A percentile compares a stretch with the other conserved stretches of the same genome.
Conservation (phyloP, 2,113 vertebrate genomes). For the Anolis sagrei region DNA sequence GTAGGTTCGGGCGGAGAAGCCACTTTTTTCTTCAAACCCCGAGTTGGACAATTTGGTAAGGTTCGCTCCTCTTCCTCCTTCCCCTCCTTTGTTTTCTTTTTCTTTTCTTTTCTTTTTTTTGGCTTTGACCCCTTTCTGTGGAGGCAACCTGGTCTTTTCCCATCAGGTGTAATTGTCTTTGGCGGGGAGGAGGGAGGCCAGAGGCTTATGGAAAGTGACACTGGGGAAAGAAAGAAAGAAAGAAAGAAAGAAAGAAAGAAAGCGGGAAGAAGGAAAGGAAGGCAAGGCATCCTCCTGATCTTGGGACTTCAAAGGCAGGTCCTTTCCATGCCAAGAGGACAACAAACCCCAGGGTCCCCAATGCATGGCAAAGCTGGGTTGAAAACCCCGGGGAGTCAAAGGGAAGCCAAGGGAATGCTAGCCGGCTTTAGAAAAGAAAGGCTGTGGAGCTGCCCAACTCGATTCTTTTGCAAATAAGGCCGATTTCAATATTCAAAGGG, state of each 20-base stretch:
- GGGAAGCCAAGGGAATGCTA: slow-evolving; percentile 79
- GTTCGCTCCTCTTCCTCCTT: neutral
- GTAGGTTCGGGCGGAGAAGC: slow-evolving; percentile 97
- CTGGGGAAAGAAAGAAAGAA: neutral
- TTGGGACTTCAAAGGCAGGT: slow-evolving; percentile 57
- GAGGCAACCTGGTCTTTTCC: neutral
- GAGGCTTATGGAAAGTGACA: neutral
- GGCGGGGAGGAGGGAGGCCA: neutral
- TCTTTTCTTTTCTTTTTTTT: too few relatives aligned
- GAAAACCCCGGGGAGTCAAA: slow-evolving; percentile 70
- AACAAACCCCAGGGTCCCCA: slow-evolving; percentile 62
- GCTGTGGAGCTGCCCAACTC: slow-evolving; percentile 71
- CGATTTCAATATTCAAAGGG: slow-evolving; percentile 82
- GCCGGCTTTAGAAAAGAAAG: slow-evolving; percentile 66
- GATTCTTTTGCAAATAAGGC: slow-evolving; percentile 83
- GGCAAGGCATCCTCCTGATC: neutral
- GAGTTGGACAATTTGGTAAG: slow-evolving; percentile 99
- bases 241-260: slow-evolving; percentile 14
- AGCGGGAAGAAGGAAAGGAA: too few relatives aligned
- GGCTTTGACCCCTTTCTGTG: too few relatives aligned
- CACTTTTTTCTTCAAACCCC: slow-evolving; percentile 99
- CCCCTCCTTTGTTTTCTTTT: too few relatives aligned
- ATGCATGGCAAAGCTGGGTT: slow-evolving; percentile 61
- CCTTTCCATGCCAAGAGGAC: slow-evolving; percentile 54
- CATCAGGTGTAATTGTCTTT: neutral